Conservation (phyloP, 2,113 vertebrate genomes). For the Cygnus atratus region DNA sequence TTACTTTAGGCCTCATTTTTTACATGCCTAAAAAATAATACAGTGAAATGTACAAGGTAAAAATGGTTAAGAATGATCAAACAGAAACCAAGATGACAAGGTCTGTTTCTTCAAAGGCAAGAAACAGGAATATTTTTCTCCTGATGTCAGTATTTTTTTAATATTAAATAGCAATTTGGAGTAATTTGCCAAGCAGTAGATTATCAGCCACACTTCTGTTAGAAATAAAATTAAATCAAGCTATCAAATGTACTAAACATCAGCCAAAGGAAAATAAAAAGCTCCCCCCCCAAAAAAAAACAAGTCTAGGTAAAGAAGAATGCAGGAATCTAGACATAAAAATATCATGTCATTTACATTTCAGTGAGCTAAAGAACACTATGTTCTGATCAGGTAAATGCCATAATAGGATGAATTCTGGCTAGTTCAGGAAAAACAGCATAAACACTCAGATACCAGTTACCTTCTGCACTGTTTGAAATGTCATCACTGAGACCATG, state of each 20-base stretch:
- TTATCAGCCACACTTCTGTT: neutral
- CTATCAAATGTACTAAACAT: neutral
- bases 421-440: neutral
- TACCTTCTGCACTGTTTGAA: neutral
- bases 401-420: neutral
- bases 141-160: slow-evolving; percentile 1
- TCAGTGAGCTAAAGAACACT: neutral
- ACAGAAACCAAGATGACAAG: neutral
- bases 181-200: neutral
- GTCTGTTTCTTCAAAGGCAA: neutral
- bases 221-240: slow-evolving; percentile 5
- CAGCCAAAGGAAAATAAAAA: neutral
- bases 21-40: neutral
- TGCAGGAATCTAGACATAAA: neutral
- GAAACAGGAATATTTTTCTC: neutral
- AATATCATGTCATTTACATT: neutral
- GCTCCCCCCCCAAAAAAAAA: neutral
- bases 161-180: neutral
- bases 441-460: neutral
- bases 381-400: neutral
- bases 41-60: neutral
- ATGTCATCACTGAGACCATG: neutral
- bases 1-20: neutral
- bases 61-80: neutral
- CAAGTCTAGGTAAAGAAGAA: neutral